Conservation (phyloP, 2,888 invertebrate species). For the Melieria picta region DNA sequence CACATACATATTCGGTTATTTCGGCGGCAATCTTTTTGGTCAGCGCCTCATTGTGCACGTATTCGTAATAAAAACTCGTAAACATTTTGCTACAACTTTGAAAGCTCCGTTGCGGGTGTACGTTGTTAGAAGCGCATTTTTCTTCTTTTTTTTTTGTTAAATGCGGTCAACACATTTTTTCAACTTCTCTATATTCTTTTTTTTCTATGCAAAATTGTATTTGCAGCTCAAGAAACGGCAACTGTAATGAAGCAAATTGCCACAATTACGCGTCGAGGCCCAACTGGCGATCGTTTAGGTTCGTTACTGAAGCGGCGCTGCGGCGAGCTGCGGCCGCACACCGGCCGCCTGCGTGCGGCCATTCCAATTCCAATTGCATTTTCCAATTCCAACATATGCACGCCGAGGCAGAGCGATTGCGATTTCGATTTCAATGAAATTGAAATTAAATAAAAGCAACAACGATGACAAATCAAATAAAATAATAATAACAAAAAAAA, state of each 20-base stretch:
- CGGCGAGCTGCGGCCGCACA: background rate
- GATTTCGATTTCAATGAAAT: conserved; percentile 25
- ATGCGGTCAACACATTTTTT: too few species aligned
- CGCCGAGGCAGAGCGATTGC: background rate
- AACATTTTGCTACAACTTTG: too few species aligned
- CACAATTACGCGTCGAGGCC: too few species aligned
- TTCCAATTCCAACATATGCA: conserved; percentile 17
- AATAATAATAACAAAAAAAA: conserved; percentile 1
- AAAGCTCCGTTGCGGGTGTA: too few species aligned
- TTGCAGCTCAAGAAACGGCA: too few species aligned
- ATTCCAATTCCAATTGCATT: conserved; percentile 5
- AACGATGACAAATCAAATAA: conserved; percentile 12
- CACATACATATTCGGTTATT: conserved; percentile 60
- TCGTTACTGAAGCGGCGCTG: background rate
- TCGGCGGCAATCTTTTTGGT: conserved; percentile 52
- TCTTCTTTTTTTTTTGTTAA: too few species aligned
- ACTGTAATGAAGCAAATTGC: too few species aligned
- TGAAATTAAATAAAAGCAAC: conserved; percentile 25
- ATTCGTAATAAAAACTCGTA: too few species aligned
- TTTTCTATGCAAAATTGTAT: too few species aligned
- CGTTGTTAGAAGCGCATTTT: too few species aligned
- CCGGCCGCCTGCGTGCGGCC: too few species aligned
- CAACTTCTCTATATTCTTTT: too few species aligned
- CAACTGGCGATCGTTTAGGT: background rate
- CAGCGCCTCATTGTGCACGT: conserved; percentile 29